phyloP scores from a whole-genome alignment of 2,797 vertebrate genomes.

The Otolemur crassicaudatus region DNA sequence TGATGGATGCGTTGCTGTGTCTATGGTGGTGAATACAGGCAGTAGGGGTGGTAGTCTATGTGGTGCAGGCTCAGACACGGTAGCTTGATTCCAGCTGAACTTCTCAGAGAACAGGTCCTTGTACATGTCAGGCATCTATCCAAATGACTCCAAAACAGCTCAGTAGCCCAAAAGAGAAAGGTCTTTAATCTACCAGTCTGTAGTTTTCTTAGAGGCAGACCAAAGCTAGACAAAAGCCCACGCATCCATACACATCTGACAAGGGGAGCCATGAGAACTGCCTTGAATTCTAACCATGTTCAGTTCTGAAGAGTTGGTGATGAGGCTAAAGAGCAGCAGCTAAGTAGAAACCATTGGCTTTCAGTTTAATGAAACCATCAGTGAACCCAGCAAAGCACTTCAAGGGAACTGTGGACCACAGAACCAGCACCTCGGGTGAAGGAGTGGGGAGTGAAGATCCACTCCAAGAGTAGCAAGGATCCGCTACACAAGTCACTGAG shows the following conservation, averaged over 20 bases:
- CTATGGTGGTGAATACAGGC: neutral
- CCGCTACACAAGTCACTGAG: neutral
- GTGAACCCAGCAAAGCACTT: neutral
- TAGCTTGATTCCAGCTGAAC: neutral
- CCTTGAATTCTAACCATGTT: neutral
- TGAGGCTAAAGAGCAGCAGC: neutral
- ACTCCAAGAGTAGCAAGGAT: neutral
- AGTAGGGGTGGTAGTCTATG: neutral
- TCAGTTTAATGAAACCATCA: neutral
- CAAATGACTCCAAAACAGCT: neutral
- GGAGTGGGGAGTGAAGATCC: neutral
- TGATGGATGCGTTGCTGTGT: neutral
- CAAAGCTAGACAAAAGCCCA: neutral
- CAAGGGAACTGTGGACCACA: neutral
- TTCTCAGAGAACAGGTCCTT: neutral
- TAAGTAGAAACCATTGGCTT: neutral
- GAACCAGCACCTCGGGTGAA: neutral
- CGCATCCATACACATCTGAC: neutral
- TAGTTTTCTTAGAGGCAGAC: neutral
- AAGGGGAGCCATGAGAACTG: neutral
- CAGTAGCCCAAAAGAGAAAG: neutral
- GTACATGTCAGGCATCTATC: neutral
- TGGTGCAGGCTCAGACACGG: neutral
- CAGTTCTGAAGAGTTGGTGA: neutral
- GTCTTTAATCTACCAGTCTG: neutral